phyloP scores from a whole-genome alignment of 1,140 invertebrate genomes.

The Drosophila leontia region DNA sequence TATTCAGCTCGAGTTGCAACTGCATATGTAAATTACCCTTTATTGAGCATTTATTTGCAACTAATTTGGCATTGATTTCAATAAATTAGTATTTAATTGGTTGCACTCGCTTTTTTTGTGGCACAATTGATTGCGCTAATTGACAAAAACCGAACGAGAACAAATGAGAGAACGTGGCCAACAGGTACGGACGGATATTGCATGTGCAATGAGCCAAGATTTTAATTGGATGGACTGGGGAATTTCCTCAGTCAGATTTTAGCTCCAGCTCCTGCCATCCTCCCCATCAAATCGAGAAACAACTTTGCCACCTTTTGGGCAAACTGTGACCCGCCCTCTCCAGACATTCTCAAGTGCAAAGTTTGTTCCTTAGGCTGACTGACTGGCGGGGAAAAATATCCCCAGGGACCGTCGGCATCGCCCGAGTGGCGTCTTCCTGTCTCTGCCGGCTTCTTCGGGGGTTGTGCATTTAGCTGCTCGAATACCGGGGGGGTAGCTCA shows the following conservation, averaged over 20 bases:
- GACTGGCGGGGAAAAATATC: conserved; percentile 40
- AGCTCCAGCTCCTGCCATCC: neutral
- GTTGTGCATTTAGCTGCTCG: conserved; percentile 51
- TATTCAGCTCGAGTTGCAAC: conserved; percentile 11
- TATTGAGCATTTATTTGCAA: conserved; percentile 65
- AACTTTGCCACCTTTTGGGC: conserved; percentile 60
- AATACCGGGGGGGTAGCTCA: conserved; percentile 22
- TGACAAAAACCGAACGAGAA: conserved; percentile 61
- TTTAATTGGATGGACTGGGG: conserved; percentile 57
- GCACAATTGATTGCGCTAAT: conserved; percentile 75
- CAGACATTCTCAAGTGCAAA: conserved; percentile 78
- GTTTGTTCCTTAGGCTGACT: conserved; percentile 60
- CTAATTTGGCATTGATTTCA: conserved; percentile 77
- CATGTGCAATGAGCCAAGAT: conserved; percentile 57
- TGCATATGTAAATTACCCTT: conserved; percentile 38
- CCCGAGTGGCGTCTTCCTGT: conserved; percentile 50
- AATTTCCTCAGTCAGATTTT: neutral
- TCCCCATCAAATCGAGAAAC: conserved; percentile 24
- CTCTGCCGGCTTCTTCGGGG: conserved; percentile 22
- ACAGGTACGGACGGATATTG: conserved; percentile 37
- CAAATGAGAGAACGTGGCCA: conserved; percentile 54
- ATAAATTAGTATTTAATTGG: conserved; percentile 78
- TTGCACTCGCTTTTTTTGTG: conserved; percentile 51
- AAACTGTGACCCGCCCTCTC: conserved; percentile 34
- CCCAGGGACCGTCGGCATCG: conserved; percentile 48